Percentiles rank a stretch among this genome's conserved stretches.
These are phyloP conservation scores for Trichonephila clavata DNA, from an alignment of 1,140 invertebrate genomes.

Conservation along the genomic window DNA sequence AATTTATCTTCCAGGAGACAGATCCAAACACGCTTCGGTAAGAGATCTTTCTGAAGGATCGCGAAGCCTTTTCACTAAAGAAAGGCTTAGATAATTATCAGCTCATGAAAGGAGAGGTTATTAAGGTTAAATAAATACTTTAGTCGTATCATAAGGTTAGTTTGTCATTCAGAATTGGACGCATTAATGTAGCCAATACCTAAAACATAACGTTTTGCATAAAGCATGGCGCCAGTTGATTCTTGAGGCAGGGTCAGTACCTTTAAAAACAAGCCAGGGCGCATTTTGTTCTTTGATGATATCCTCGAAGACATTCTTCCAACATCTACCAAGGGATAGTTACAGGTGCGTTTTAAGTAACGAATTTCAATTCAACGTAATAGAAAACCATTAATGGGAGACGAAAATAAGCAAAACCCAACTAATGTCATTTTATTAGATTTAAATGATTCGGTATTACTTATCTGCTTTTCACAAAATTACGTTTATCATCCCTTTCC, in stretches of 20 bases:
- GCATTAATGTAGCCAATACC: background rate
- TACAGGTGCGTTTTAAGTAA: no score
- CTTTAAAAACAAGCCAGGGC: background rate
- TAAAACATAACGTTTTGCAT: background rate
- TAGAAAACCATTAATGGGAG: no score
- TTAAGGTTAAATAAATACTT: background rate
- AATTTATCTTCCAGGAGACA: background rate
- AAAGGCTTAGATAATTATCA: background rate
- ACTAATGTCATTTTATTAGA: no score
- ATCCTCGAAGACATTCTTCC: no score
- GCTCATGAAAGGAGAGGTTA: background rate
- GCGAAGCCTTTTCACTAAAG: background rate
- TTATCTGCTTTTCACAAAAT: no score
- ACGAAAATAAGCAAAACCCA: no score
- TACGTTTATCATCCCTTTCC: no score
- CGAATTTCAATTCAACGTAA: no score
- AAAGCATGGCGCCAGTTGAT: background rate
- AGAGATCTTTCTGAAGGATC: background rate
- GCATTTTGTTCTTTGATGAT: no score
- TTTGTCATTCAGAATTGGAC: constrained; percentile 12
- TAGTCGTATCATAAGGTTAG: background rate
- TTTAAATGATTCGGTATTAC: no score
- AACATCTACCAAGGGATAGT: no score
- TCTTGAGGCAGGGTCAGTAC: background rate
- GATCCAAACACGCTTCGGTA: background rate